Base-by-base conservation (phyloP, 2,888 invertebrate species). In the Xanthorhoe spadicearia region DNA sequence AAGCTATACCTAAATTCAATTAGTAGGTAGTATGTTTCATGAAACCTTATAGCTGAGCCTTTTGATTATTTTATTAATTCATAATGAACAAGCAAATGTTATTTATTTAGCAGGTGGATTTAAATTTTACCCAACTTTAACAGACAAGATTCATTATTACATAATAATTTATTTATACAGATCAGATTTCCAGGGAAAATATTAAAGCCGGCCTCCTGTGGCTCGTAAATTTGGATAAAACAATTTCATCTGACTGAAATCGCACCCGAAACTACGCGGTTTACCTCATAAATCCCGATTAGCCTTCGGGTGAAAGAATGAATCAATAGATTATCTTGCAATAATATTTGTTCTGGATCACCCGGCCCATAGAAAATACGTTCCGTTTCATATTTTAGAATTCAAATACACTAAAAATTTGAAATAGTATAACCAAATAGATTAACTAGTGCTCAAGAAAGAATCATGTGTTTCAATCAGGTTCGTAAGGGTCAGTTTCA, bases 151-250 rank as follows among this genome's bases (percentile, higher is more conserved):
- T 64, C 57, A 64, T 68, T 60, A 69, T 68, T 63, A 66, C 48
- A 58, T 67, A 64, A 63, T 73, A 64, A 66, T 63, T 64, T 77
- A 73, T 82, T 75, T 80, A 80, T 77, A 82, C 78, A 81, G 77
- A 82, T 83, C 81, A 80, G 77, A 85, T 83, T 85, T 83, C 69
- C 80, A 76, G 76, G 77, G 79, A 82, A 85, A 84, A 85, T 84
- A 82, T 87, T 84, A 83, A 86, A 87, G 83, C 85, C 76, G 78
- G 74, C 82, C 87, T 83, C 83, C 77, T 81, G 87, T 76, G 85
- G 83, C 85, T 78, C 75, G 89, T 90, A 89, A 89, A 90, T 91
- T 88, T 80, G 83, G 86, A 88, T 89, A 84, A 89, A 90, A 90
- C 90, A 89, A 90, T 90, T 90, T 87, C 86, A 85, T 84, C 84